A percentile compares a stretch with the other conserved stretches of the same genome.
Conservation (phyloP, 2,888 invertebrate species). For the Ormyrus pomaceus region DNA sequence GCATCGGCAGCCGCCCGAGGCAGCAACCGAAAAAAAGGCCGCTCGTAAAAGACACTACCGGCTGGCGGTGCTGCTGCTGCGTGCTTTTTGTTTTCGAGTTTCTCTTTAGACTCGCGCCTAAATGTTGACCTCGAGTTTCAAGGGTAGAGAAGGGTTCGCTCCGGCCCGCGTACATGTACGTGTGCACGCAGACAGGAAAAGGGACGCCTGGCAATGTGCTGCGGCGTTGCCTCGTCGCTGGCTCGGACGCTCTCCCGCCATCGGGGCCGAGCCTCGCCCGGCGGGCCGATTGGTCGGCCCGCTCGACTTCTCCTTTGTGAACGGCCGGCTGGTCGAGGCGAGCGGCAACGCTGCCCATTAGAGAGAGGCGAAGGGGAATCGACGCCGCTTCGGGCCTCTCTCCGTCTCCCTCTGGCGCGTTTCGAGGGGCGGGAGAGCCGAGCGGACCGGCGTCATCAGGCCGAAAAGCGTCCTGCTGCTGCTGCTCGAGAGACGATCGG, state of each 20-base stretch:
- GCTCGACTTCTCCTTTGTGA: conserved; percentile 75
- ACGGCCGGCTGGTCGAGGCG: conserved; percentile 71
- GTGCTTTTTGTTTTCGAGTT: conserved; percentile 18
- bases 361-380: conserved; percentile 60
- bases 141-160: conserved; percentile 75
- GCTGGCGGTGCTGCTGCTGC: not conserved
- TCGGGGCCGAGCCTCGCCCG: conserved; percentile 58
- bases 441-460: not conserved
- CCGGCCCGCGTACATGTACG: conserved; percentile 30
- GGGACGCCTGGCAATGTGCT: conserved; percentile 49
- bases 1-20: not conserved
- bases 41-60: conserved; percentile 14
- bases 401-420: conserved; percentile 8
- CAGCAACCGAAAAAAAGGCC: not conserved
- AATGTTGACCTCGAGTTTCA: conserved; percentile 77
- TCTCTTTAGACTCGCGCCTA: conserved; percentile 62
- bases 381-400: conserved; percentile 24
- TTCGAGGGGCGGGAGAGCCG: conserved; percentile 30
- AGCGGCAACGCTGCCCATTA: conserved; percentile 73
- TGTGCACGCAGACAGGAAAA: not conserved
- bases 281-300: conserved; percentile 67
- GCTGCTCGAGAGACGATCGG: not conserved
- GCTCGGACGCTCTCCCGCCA: conserved; percentile 70
- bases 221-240: conserved; percentile 68
- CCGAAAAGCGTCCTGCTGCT: not conserved